Percentiles rank a stretch among this genome's conserved stretches.
These are phyloP conservation scores for Corythornis vintsioides DNA, from an alignment of 2,113 vertebrate genomes.

Conservation along the genomic window DNA sequence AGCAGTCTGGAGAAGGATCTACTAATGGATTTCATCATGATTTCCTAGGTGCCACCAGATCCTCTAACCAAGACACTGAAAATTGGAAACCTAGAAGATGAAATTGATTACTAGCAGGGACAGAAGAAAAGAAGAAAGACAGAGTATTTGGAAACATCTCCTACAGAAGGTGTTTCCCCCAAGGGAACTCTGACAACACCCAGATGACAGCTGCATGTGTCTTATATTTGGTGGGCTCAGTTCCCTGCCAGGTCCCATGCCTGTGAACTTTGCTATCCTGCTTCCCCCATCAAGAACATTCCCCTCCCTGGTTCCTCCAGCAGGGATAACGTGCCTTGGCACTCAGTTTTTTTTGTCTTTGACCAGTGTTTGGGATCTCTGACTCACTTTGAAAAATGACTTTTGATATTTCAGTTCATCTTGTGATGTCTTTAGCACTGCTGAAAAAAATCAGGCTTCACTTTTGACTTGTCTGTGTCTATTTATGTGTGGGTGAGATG, in stretches of 20 bases:
- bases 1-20: not conserved
- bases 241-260: not conserved
- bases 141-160: not conserved
- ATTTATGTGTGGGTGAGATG: accelerated
- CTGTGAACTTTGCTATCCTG: not conserved
- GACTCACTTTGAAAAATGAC: not conserved
- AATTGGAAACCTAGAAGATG: not conserved
- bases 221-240: accelerated
- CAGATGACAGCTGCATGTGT: not conserved
- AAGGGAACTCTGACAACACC: not conserved
- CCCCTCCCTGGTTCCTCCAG: not conserved
- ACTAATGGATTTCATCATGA: not conserved
- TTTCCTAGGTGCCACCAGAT: not conserved
- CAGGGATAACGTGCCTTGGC: not conserved
- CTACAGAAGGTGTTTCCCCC: not conserved
- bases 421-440: not conserved
- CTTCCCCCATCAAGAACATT: not conserved
- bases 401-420: not conserved
- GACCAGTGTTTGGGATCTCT: not conserved
- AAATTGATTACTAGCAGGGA: not conserved
- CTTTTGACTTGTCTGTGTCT: not conserved
- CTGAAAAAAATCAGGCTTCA: not conserved
- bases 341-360: not conserved
- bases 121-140: not conserved
- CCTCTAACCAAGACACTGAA: not conserved